phyloP scores from a whole-genome alignment of 2,113 vertebrate genomes.

The Regulus satrapa region DNA sequence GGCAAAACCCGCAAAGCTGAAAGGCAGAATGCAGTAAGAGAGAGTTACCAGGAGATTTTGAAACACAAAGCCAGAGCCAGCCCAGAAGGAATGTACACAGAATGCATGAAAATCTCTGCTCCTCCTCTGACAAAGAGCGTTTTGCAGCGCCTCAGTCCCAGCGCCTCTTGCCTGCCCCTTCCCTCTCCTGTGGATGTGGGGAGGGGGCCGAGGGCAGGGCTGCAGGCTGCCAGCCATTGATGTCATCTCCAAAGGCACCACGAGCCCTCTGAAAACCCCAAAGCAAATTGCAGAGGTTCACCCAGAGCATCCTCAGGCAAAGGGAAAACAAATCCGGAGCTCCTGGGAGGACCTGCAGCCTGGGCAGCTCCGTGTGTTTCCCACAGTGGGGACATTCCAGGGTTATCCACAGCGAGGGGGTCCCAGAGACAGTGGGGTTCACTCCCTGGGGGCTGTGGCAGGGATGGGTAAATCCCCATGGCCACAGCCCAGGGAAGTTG shows the following conservation, averaged over 20 bases:
- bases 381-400: background rate
- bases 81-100: conserved; percentile 24
- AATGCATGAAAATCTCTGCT: conserved; percentile 11
- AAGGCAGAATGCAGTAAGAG: background rate
- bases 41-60: background rate
- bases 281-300: background rate
- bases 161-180: background rate
- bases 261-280: background rate
- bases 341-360: rapidly evolving
- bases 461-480: background rate
- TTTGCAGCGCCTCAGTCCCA: background rate
- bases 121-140: background rate
- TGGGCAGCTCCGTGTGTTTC: rapidly evolving
- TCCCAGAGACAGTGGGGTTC: rapidly evolving
- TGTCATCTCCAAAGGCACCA: background rate
- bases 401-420: background rate
- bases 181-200: background rate
- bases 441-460: background rate
- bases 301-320: background rate
- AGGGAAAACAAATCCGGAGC: background rate
- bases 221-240: background rate
- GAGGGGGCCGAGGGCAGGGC: background rate
- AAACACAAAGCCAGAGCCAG: conserved; percentile 15
- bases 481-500: background rate
- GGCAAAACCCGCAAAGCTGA: background rate